Evolutionary conservation across 2,888 invertebrate species (phyloP).

Genomic region (Trissolcus japonicus): DNA sequence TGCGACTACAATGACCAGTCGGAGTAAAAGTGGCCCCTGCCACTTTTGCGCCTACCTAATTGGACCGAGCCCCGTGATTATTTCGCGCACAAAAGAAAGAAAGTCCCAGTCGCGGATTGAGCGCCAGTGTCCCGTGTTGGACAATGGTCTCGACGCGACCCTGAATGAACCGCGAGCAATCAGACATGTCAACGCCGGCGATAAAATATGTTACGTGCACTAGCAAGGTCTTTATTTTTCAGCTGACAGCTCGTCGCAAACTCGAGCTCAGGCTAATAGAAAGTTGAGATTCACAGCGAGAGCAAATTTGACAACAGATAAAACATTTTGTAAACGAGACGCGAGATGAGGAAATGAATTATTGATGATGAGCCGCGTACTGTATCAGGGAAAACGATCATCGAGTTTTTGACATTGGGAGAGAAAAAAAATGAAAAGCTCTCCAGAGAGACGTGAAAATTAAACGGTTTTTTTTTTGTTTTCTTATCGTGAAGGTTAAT

Average conservation of each 20-base stretch:
- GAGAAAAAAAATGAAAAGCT: no score
- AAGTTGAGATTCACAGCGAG: no score
- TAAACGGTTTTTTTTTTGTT: background rate
- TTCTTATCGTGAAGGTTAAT: no score
- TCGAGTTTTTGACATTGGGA: no score
- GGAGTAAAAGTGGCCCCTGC: slow-evolving; percentile 55
- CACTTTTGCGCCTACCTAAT: slow-evolving; percentile 42
- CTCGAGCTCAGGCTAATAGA: no score
- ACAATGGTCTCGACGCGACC: background rate
- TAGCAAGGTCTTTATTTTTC: no score
- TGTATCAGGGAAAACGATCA: background rate
- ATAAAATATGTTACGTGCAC: no score
- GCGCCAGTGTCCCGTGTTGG: background rate
- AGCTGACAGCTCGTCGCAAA: no score
- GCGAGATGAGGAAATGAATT: slow-evolving; percentile 11
- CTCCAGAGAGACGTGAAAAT: background rate
- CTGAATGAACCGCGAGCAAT: slow-evolving; percentile 4
- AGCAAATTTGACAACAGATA: slow-evolving; percentile 5
- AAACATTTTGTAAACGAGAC: slow-evolving; percentile 11
- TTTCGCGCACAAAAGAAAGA: slow-evolving; percentile 44
- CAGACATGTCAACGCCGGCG: slow-evolving; percentile 24
- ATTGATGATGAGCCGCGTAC: slow-evolving; percentile 8
- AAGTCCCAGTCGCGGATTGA: slow-evolving; percentile 21
- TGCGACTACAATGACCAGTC: slow-evolving; percentile 41
- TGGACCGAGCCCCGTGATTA: slow-evolving; percentile 40